Percentiles rank a stretch among this genome's conserved stretches.
Conservation (phyloP, 2,888 invertebrate genomes). For the Rutpela maculata region DNA sequence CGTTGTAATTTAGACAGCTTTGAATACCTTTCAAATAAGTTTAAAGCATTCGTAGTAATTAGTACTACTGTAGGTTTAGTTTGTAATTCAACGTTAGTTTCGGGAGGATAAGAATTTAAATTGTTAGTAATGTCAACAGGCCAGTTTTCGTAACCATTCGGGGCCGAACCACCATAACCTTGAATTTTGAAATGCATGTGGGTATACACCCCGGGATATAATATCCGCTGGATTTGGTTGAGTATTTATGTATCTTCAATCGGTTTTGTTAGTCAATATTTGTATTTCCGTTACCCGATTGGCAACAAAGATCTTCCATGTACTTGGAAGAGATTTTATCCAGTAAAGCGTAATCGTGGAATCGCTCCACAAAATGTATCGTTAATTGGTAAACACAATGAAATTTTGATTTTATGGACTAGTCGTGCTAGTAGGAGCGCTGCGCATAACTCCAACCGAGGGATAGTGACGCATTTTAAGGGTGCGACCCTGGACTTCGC, state of each 20-base stretch:
- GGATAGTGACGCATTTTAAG: constrained; percentile 10
- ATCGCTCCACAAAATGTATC: constrained; percentile 14
- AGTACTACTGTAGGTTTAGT: background rate
- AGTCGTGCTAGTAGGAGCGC: constrained; percentile 6
- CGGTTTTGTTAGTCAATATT: constrained; percentile 3
- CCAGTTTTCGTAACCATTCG: constrained; percentile 17
- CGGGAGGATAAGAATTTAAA: background rate
- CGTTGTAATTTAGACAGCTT: constrained; percentile 19
- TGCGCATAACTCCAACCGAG: constrained; percentile 17
- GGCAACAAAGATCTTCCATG: constrained; percentile 15
- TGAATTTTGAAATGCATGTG: background rate
- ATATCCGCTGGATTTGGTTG: constrained; percentile 19
- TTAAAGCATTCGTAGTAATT: background rate
- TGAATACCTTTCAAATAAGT: constrained; percentile 22
- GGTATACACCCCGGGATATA: constrained; percentile 22
- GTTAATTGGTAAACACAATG: background rate
- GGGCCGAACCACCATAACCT: constrained; percentile 30
- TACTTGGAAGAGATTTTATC: constrained; percentile 14
- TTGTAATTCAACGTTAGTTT: background rate
- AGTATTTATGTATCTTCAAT: constrained; percentile 21
- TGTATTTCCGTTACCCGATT: constrained; percentile 14
- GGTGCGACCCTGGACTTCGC: constrained; percentile 19
- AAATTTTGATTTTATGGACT: background rate
- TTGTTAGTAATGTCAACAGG: background rate
- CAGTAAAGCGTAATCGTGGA: constrained; percentile 2